Evolutionary conservation across 2,888 invertebrate species (phyloP).

Genomic region (Eristalinus aeneus): DNA sequence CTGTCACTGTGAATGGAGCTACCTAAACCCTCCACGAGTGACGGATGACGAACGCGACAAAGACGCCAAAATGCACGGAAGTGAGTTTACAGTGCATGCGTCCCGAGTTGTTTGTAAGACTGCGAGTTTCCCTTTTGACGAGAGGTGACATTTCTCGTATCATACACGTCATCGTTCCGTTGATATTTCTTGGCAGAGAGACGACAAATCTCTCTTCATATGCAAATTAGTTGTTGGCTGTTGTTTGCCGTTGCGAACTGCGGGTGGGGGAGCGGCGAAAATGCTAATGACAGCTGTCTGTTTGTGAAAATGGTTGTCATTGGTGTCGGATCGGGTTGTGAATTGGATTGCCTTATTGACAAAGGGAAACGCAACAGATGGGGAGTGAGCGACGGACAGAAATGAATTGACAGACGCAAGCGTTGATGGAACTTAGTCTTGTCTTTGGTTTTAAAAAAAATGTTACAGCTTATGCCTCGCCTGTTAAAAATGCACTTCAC

Average conservation of each 20-base stretch:
- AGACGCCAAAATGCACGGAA: slow-evolving; percentile 40
- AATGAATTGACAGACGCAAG: too few species aligned
- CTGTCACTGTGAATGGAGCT: slow-evolving; percentile 29
- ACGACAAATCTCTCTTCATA: slow-evolving; percentile 18
- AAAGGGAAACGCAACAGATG: background rate
- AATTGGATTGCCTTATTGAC: background rate
- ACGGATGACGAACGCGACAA: background rate
- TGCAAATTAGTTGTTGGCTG: background rate
- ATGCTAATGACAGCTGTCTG: background rate
- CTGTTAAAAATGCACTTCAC: too few species aligned
- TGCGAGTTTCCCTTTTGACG: background rate
- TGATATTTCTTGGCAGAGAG: background rate
- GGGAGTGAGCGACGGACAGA: too few species aligned
- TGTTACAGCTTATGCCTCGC: too few species aligned
- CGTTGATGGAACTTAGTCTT: too few species aligned
- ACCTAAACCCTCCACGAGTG: background rate
- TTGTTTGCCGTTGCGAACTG: background rate
- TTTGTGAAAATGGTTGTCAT: background rate
- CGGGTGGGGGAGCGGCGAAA: background rate
- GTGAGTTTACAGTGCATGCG: slow-evolving; percentile 24
- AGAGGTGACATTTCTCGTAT: background rate
- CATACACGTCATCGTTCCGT: background rate
- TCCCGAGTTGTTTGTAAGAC: background rate
- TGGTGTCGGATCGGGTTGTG: background rate
- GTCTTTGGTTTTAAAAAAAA: too few species aligned